Evolutionary conservation across 2,797 vertebrate species (phyloP).

Genomic region (Tadarida brasiliensis): DNA sequence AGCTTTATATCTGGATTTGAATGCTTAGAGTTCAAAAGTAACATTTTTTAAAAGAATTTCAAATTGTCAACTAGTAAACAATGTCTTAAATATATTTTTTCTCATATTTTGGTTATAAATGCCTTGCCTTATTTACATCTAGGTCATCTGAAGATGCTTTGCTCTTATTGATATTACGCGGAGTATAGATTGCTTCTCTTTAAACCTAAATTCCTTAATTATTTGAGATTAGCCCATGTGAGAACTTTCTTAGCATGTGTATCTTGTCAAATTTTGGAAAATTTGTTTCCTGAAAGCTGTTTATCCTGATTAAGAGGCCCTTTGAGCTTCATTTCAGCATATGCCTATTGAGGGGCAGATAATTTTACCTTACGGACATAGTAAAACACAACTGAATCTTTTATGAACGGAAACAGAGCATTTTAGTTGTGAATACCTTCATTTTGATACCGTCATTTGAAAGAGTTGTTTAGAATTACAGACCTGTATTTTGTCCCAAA

Average conservation of each 20-base stretch:
- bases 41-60: conserved; percentile 25
- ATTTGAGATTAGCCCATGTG: not conserved
- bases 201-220: not conserved
- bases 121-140: conserved; percentile 13
- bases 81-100: not conserved
- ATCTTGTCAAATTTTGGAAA: not conserved
- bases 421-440: not conserved
- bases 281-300: not conserved
- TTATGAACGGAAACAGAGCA: not conserved
- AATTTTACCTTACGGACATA: not conserved
- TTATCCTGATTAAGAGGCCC: not conserved
- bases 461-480: not conserved
- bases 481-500: not conserved
- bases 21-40: not conserved
- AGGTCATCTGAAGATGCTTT: not conserved
- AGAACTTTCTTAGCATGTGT: not conserved
- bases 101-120: not conserved
- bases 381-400: not conserved
- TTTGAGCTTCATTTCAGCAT: conserved; percentile 27
- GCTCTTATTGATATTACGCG: not conserved
- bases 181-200: not conserved
- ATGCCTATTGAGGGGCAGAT: not conserved
- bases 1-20: not conserved
- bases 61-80: not conserved
- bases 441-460: conserved; percentile 33